A percentile compares a stretch with the other conserved stretches of the same genome.
These are phyloP conservation scores for Micrasema longulum DNA, from an alignment of 1,140 invertebrate species.

Conservation along the genomic window DNA sequence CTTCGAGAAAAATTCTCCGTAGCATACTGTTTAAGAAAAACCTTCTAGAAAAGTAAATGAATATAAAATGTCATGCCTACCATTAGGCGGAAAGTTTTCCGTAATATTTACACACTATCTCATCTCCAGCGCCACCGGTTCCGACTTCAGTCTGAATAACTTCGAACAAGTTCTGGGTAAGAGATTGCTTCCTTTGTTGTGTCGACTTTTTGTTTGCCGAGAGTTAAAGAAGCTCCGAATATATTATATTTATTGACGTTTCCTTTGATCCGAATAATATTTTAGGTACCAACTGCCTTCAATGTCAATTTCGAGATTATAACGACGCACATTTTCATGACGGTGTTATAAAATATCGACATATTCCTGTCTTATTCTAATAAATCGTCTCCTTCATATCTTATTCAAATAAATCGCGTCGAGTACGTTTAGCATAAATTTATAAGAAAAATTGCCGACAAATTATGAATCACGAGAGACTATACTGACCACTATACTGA, in stretches of 20 bases:
- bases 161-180: conserved; percentile 7
- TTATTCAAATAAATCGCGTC: no score
- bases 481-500: no score
- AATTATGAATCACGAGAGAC: no score
- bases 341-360: neutral
- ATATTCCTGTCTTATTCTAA: neutral
- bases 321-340: neutral
- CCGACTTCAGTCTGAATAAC: neutral
- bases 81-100: neutral
- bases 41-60: neutral
- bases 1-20: no score
- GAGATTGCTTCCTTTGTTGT: conserved; percentile 12
- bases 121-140: neutral
- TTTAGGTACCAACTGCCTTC: neutral
- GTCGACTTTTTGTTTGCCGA: neutral
- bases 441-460: no score
- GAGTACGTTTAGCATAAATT: no score
- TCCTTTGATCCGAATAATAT: neutral
- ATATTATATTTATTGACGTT: neutral
- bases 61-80: no score
- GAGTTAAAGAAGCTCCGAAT: neutral
- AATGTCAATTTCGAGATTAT: neutral
- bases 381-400: neutral
- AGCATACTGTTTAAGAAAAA: no score
- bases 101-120: conserved; percentile 12